Percentiles rank a stretch among this genome's conserved stretches.
phyloP scores from a whole-genome alignment of 2,113 vertebrate species.

The Dipodomys ordii region DNA sequence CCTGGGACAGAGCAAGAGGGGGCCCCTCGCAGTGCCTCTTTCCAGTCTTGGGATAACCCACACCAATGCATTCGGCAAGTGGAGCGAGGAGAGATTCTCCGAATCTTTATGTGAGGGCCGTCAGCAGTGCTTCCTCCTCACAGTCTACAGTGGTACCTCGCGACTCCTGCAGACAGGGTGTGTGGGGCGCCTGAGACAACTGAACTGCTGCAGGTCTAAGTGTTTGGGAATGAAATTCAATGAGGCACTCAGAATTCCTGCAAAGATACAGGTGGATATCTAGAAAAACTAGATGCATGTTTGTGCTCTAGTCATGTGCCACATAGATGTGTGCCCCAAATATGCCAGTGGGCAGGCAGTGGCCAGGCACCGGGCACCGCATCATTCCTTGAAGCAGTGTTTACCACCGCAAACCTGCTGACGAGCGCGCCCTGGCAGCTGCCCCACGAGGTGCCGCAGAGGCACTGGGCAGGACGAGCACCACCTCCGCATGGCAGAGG shows the following conservation, averaged over 20 bases:
- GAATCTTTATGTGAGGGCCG: too few species aligned
- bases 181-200: background rate
- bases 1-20: background rate
- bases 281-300: background rate
- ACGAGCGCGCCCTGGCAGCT: fast-evolving
- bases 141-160: too few species aligned
- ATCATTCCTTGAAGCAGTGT: background rate
- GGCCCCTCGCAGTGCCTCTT: background rate
- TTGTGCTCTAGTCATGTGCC: background rate
- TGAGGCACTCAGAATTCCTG: too few species aligned
- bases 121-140: too few species aligned
- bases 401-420: background rate
- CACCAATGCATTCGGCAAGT: too few species aligned
- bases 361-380: too few species aligned
- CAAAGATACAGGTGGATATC: background rate
- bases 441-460: background rate
- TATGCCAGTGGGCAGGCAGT: background rate
- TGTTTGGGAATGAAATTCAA: background rate
- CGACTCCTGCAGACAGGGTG: background rate
- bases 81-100: too few species aligned
- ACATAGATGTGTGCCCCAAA: background rate
- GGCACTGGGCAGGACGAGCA: background rate
- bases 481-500: too few species aligned
- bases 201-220: background rate
- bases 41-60: background rate